Evolutionary conservation across 2,888 invertebrate species (phyloP).

Genomic region (Troides helena): DNA sequence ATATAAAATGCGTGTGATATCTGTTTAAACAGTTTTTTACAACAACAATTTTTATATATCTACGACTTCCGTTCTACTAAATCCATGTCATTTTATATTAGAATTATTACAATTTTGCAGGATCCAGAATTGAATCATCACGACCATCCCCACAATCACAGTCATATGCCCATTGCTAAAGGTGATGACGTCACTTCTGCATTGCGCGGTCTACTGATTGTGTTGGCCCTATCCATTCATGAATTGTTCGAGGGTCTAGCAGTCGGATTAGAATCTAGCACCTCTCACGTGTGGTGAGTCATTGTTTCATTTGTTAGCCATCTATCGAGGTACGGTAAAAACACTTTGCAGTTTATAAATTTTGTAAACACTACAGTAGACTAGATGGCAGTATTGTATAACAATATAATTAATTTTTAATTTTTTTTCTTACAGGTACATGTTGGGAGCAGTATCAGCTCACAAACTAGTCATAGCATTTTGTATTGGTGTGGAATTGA

Average conservation of each 20-base stretch:
- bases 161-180: constrained; percentile 65
- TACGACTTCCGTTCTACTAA: too few species aligned
- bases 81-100: too few species aligned
- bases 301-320: constrained; percentile 31
- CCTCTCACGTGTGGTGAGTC: constrained; percentile 65
- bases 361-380: constrained; percentile 8
- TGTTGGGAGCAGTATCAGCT: constrained; percentile 91
- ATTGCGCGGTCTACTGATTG: constrained; percentile 87
- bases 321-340: constrained; percentile 41
- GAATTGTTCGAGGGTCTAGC: constrained; percentile 93
- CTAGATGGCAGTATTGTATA: constrained; percentile 43
- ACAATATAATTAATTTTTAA: neutral
- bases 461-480: constrained; percentile 94
- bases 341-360: neutral
- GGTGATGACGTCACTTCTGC: constrained; percentile 75
- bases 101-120: constrained; percentile 39
- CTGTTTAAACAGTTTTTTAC: too few species aligned
- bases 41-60: too few species aligned
- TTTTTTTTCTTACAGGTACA: constrained; percentile 77
- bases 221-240: constrained; percentile 91
- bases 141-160: constrained; percentile 62
- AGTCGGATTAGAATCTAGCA: constrained; percentile 86
- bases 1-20: too few species aligned
- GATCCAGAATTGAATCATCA: constrained; percentile 53
- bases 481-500: constrained; percentile 91